Conservation (phyloP, 2,113 vertebrate species). For the Pelobates fuscus region DNA sequence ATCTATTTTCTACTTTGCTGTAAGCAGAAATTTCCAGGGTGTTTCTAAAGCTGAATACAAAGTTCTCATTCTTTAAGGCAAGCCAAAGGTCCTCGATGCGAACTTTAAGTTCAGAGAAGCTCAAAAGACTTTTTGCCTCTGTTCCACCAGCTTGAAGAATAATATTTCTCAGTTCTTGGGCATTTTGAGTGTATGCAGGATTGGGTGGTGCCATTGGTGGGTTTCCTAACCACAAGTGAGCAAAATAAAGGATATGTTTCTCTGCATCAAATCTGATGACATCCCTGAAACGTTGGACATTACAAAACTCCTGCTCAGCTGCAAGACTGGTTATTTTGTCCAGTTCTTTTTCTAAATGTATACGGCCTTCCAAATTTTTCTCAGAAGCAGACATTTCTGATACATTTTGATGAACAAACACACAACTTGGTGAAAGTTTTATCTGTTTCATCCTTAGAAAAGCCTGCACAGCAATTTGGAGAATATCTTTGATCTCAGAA, state of each 20-base stretch:
- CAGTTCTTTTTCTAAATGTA: constrained; percentile 58
- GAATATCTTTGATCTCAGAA: constrained; percentile 66
- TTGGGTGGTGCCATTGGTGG: constrained; percentile 68
- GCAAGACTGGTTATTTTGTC: constrained; percentile 61
- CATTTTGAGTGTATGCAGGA: constrained; percentile 62
- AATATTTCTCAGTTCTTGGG: constrained; percentile 60
- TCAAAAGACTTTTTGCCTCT: constrained; percentile 18
- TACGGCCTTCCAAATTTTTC: constrained; percentile 61
- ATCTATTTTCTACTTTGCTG: constrained; percentile 55
- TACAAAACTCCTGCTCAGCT: constrained; percentile 58
- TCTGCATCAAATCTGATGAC: constrained; percentile 63
- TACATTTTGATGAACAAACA: constrained; percentile 71
- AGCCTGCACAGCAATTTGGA: constrained; percentile 64
- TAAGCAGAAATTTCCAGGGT: constrained; percentile 60
- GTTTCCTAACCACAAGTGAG: constrained; percentile 65
- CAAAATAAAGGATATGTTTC: constrained; percentile 64
- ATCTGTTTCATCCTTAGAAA: constrained; percentile 71
- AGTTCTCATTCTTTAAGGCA: constrained; percentile 62
- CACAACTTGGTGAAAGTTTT: constrained; percentile 60
- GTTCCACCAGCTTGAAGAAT: constrained; percentile 55
- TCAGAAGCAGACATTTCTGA: constrained; percentile 61
- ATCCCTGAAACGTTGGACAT: constrained; percentile 54
- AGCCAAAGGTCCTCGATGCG: constrained; percentile 60
- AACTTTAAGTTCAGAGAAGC: constrained; percentile 54
- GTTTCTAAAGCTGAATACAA: constrained; percentile 68